Evolutionary conservation across 2,888 invertebrate genomes (phyloP).

Genomic region (Leucania comma): DNA sequence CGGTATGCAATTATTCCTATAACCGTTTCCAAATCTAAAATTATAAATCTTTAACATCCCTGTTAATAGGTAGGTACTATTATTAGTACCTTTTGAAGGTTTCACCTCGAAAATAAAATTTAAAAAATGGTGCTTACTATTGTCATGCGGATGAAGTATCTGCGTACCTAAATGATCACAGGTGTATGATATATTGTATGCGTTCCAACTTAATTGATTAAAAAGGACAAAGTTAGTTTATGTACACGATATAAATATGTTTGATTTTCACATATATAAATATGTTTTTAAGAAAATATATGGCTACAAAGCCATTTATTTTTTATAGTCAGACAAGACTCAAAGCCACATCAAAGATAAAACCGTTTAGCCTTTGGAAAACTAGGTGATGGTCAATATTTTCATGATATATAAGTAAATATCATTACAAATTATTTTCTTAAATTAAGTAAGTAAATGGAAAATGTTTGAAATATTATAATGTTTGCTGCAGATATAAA

Average conservation of each 20-base stretch:
- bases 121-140: background rate
- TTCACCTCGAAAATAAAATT: too few relatives aligned
- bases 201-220: conserved; percentile 13
- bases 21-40: too few relatives aligned
- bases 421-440: background rate
- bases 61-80: background rate
- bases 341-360: background rate
- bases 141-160: conserved; percentile 1
- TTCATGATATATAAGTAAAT: background rate
- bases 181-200: conserved; percentile 3
- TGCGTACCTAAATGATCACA: background rate
- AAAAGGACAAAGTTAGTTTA: background rate
- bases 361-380: too few relatives aligned
- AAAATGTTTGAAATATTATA: background rate
- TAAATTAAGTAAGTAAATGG: background rate
- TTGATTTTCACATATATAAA: too few relatives aligned
- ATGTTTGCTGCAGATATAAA: background rate
- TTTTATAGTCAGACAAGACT: too few relatives aligned
- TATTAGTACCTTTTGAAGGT: too few relatives aligned
- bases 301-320: too few relatives aligned
- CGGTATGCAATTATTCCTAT: too few relatives aligned
- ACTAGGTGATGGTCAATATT: background rate
- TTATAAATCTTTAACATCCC: too few relatives aligned
- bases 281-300: background rate
- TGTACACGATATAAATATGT: too few relatives aligned